Conservation (phyloP, 2,113 vertebrate species). For the Peucedramus taeniatus region DNA sequence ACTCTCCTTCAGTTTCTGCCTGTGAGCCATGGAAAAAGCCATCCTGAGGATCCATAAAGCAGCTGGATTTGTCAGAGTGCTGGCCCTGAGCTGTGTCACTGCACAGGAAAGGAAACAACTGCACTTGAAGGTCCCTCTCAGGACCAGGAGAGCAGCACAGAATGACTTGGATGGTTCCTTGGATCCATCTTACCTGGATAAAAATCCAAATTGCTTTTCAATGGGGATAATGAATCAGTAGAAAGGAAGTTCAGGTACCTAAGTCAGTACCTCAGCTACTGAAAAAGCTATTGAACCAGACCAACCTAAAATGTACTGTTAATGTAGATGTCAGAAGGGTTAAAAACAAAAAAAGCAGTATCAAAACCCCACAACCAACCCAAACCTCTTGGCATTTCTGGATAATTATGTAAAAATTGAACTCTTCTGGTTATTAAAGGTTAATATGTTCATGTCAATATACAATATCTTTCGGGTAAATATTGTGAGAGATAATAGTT, state of each 20-base stretch:
- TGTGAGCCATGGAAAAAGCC: not conserved
- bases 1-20: not conserved
- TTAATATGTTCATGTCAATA: conserved; percentile 2
- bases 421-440: not conserved
- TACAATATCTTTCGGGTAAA: not conserved
- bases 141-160: not conserved
- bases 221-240: not conserved
- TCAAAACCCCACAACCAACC: not conserved
- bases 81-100: not conserved
- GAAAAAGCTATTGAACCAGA: not conserved
- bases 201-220: not conserved
- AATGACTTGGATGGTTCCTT: not conserved
- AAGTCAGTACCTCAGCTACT: not conserved
- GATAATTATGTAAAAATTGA: conserved; percentile 24
- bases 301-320: not conserved
- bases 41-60: not conserved
- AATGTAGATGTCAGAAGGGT: not conserved
- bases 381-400: not conserved
- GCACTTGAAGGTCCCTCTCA: accelerated
- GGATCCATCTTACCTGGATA: not conserved
- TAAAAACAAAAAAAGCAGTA: not conserved
- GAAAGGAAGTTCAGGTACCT: not conserved
- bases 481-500: not conserved
- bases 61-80: not conserved
- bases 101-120: not conserved